Conservation (phyloP, 2,797 vertebrate genomes). For the Melanotaenia nigrans region DNA sequence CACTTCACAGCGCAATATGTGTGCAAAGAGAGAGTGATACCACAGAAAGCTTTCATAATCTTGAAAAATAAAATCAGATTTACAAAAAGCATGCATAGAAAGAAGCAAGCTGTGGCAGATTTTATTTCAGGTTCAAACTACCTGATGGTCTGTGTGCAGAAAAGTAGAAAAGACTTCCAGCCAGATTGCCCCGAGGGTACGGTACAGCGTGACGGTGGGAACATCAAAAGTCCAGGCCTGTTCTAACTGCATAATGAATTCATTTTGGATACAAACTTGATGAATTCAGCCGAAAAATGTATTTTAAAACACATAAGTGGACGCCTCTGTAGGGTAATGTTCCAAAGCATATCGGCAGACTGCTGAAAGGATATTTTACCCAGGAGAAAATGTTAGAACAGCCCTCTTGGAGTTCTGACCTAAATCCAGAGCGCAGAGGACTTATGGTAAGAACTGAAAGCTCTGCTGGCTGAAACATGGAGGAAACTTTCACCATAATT, state of each 20-base stretch:
- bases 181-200: background rate
- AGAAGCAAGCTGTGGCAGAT: background rate
- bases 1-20: background rate
- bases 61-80: background rate
- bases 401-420: background rate
- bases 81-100: background rate
- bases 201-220: background rate
- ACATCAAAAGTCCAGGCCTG: background rate
- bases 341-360: background rate
- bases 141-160: background rate
- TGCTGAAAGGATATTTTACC: slow-evolving; percentile 2
- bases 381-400: background rate
- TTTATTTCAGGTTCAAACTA: background rate
- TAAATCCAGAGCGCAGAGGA: background rate
- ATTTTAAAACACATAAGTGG: background rate
- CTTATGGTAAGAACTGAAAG: background rate
- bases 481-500: background rate
- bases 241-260: background rate
- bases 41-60: background rate
- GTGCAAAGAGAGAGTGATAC: background rate
- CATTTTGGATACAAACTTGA: background rate
- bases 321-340: background rate
- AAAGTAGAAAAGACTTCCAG: background rate
- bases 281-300: background rate
- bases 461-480: background rate